Percentiles rank a stretch among this genome's conserved stretches.
Evolutionary conservation across 2,888 invertebrate genomes (phyloP).

Genomic region (Chloromyia formosa): DNA sequence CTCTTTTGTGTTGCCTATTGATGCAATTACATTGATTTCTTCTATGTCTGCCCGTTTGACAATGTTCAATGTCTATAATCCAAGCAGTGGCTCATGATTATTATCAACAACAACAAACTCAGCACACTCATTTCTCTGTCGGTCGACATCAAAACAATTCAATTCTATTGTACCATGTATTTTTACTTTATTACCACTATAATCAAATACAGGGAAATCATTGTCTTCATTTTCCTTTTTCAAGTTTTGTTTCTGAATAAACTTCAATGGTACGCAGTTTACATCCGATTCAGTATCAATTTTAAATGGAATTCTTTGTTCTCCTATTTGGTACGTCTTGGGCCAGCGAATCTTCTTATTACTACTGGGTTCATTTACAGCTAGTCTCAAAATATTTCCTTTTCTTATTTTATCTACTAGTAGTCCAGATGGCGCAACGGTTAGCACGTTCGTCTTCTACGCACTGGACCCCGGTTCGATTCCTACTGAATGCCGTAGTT

Average conservation of each 20-base stretch:
- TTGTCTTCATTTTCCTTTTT: slow-evolving; percentile 16
- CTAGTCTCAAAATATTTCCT: not conserved
- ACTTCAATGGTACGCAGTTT: slow-evolving; percentile 22
- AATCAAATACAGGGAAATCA: slow-evolving; percentile 43
- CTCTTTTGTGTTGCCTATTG: too few species aligned
- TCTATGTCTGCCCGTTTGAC: too few species aligned
- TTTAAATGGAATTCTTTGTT: slow-evolving; percentile 27
- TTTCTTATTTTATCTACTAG: too few species aligned
- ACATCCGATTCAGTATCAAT: slow-evolving; percentile 41
- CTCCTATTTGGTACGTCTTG: slow-evolving; percentile 17
- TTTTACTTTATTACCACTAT: slow-evolving; percentile 45
- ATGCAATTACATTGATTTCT: too few species aligned
- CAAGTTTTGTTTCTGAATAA: slow-evolving; percentile 18
- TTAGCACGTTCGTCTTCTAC: too few species aligned
- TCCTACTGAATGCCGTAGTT: too few species aligned
- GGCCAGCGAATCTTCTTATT: not conserved
- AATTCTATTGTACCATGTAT: slow-evolving; percentile 37
- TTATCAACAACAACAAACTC: slow-evolving; percentile 29
- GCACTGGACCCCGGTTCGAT: too few species aligned
- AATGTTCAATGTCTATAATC: too few species aligned
- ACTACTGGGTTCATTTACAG: too few species aligned
- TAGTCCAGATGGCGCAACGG: too few species aligned
- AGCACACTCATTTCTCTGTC: slow-evolving; percentile 1
- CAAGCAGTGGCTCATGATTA: not conserved
- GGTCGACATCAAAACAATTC: not conserved